phyloP scores from a whole-genome alignment of 2,797 vertebrate genomes.

The Furcifer pardalis region DNA sequence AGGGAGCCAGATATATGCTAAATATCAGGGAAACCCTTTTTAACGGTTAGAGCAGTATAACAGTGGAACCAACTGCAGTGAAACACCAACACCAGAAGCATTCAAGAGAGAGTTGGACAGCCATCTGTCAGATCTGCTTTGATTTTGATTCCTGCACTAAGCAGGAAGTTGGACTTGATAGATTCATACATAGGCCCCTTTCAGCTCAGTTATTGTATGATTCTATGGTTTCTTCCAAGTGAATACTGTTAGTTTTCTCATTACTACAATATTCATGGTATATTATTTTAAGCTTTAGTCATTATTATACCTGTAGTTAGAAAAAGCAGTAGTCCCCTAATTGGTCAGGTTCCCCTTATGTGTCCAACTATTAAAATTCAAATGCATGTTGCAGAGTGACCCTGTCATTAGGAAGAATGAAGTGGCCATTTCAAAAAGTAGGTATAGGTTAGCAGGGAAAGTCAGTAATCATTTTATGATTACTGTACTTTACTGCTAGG shows the following conservation, averaged over 20 bases:
- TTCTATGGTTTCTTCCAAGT: neutral
- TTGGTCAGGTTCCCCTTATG: too few relatives aligned
- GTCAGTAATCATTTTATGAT: neutral
- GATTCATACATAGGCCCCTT: too few relatives aligned
- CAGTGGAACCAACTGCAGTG: too few relatives aligned
- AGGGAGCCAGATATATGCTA: too few relatives aligned
- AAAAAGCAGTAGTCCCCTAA: neutral
- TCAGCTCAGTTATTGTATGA: too few relatives aligned
- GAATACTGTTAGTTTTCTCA: neutral
- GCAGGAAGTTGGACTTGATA: too few relatives aligned
- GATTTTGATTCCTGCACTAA: too few relatives aligned
- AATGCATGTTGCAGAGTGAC: neutral
- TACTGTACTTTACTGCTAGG: neutral
- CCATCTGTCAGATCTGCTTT: too few relatives aligned
- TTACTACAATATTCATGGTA: neutral
- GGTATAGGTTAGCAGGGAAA: neutral
- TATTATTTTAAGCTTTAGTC: slow-evolving; percentile 1
- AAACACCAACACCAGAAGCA: too few relatives aligned
- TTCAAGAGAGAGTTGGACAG: too few relatives aligned
- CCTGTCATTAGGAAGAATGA: neutral
- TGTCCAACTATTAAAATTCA: neutral
- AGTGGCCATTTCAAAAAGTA: neutral
- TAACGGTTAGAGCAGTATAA: too few relatives aligned
- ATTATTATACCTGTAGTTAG: neutral
- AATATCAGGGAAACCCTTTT: too few relatives aligned